Conservation (phyloP, 1,140 invertebrate genomes). For the Drosophila malerkotliana region DNA sequence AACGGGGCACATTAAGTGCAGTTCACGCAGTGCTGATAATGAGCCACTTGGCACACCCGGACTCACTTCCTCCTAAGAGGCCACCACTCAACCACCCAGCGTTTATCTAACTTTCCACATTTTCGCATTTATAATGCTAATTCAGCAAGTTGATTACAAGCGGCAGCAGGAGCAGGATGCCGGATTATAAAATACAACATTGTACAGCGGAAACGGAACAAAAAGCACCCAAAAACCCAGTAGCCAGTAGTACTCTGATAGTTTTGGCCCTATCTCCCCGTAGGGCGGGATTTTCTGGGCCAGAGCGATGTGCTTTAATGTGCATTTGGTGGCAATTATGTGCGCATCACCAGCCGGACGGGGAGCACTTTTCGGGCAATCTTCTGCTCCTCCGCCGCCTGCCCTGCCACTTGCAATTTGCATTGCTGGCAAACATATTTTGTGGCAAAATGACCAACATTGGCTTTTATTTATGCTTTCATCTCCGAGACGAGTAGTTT, state of each 20-base stretch:
- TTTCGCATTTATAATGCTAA: constrained; percentile 73
- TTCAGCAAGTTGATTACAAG: constrained; percentile 63
- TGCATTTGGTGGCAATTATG: constrained; percentile 70
- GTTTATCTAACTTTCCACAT: constrained; percentile 68
- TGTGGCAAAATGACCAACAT: constrained; percentile 20
- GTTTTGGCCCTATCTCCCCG: background rate
- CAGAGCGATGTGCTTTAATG: constrained; percentile 54
- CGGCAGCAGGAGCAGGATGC: constrained; percentile 30
- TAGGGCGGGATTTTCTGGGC: constrained; percentile 3
- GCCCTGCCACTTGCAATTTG: constrained; percentile 29
- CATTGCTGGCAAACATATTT: constrained; percentile 26
- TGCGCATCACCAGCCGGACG: constrained; percentile 50
- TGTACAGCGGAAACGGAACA: constrained; percentile 62
- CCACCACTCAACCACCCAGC: constrained; percentile 12
- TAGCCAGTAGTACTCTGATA: constrained; percentile 1
- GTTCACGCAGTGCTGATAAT: constrained; percentile 59
- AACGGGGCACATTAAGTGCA: constrained; percentile 63
- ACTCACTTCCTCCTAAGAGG: background rate
- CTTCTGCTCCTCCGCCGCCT: constrained; percentile 40
- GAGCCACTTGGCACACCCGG: constrained; percentile 42
- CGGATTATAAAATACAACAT: constrained; percentile 69
- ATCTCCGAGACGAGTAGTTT: background rate
- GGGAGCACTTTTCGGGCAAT: constrained; percentile 42
- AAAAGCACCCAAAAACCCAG: constrained; percentile 42
- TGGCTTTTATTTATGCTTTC: constrained; percentile 29